Conservation (phyloP, 2,888 invertebrate species). For the Cinara cedri region DNA sequence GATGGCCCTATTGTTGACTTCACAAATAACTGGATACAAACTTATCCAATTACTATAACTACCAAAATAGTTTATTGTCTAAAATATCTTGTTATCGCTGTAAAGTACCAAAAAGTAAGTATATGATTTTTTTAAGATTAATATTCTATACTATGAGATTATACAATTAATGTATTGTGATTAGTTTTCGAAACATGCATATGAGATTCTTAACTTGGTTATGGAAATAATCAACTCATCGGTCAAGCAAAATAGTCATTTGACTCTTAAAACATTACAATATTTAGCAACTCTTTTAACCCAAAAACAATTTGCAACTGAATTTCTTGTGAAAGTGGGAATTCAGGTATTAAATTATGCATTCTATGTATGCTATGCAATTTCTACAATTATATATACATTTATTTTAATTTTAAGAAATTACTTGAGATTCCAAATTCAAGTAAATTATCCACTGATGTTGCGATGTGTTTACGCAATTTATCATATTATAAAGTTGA, state of each 20-base stretch:
- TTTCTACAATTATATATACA: too few relatives aligned
- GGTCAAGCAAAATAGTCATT: constrained; percentile 64
- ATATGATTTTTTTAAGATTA: too few relatives aligned
- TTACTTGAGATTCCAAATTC: constrained; percentile 90
- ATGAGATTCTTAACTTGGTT: constrained; percentile 89
- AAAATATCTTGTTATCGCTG: too few relatives aligned
- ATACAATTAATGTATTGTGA: too few relatives aligned
- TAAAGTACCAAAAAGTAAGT: too few relatives aligned
- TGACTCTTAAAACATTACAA: constrained; percentile 95
- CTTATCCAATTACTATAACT: too few relatives aligned
- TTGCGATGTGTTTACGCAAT: constrained; percentile 95
- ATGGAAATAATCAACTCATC: constrained; percentile 81
- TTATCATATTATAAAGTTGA: constrained; percentile 96
- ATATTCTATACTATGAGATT: too few relatives aligned
- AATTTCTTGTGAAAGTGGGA: constrained; percentile 89
- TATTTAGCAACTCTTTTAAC: constrained; percentile 92
- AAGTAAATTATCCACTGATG: constrained; percentile 94
- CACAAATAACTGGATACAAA: too few relatives aligned
- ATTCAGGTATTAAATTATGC: constrained; percentile 68
- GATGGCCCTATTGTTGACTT: too few relatives aligned
- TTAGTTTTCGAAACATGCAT: too few relatives aligned
- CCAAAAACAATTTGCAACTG: constrained; percentile 97
- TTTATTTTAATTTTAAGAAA: constrained; percentile 65
- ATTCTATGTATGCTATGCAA: neutral
- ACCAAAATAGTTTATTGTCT: too few relatives aligned